These are phyloP conservation scores for Psylliodes chrysocephalus DNA, from an alignment of 2,888 invertebrate species.

Conservation along the genomic window DNA sequence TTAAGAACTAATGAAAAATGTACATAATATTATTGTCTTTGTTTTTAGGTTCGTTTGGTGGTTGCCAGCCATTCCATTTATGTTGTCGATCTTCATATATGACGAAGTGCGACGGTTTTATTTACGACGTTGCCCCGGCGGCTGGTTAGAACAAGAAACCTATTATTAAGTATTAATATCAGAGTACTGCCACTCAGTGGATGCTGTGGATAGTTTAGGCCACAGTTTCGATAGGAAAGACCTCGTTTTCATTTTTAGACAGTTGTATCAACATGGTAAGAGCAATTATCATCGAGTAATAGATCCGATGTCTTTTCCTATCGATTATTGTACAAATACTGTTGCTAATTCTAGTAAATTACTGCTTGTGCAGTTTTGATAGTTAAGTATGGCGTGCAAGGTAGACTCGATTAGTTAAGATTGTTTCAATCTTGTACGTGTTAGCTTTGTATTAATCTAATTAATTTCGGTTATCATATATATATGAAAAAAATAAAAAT, in stretches of 20 bases:
- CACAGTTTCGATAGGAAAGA: conserved; percentile 59
- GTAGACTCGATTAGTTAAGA: conserved; percentile 36
- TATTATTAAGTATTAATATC: conserved; percentile 80
- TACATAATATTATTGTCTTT: no score
- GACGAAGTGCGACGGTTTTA: conserved; percentile 98
- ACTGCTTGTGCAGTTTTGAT: conserved; percentile 55
- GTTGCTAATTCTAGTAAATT: conserved; percentile 63
- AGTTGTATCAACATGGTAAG: conserved; percentile 37
- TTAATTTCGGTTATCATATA: conserved; percentile 37
- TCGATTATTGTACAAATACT: conserved; percentile 63
- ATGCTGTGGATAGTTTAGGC: conserved; percentile 43
- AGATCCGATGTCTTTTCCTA: conserved; percentile 59
- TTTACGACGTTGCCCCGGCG: conserved; percentile 96
- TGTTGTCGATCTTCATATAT: conserved; percentile 98
- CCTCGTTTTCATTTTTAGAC: conserved; percentile 49
- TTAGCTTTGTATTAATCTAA: conserved; percentile 49
- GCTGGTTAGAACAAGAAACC: conserved; percentile 99
- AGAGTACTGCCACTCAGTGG: conserved; percentile 57
- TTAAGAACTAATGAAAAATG: no score
- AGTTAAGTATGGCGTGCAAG: conserved; percentile 43
- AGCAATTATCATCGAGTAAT: conserved; percentile 35
- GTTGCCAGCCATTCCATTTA: conserved; percentile 98
- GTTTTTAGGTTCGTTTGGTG: conserved; percentile 94
- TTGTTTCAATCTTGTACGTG: conserved; percentile 44
- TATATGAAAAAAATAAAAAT: conserved; percentile 33